A percentile compares a stretch with the other conserved stretches of the same genome.
These are phyloP conservation scores for Rhombomys opimus DNA, from an alignment of 2,113 vertebrate genomes.

Conservation along the genomic window DNA sequence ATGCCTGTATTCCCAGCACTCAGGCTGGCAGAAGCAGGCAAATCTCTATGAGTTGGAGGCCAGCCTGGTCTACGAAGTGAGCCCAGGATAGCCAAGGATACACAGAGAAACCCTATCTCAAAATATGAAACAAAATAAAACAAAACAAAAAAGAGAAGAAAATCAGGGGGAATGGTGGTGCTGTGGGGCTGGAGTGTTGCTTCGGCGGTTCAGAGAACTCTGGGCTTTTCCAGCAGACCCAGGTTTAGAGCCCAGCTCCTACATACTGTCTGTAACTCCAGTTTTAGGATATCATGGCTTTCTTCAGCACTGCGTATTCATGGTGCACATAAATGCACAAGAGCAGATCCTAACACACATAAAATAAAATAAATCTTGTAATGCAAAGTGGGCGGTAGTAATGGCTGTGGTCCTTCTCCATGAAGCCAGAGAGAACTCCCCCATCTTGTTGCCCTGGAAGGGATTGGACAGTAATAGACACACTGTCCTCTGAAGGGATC, in stretches of 20 bases:
- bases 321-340: not conserved
- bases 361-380: not conserved
- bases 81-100: too few relatives aligned
- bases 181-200: not conserved
- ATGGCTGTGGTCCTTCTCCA: not conserved
- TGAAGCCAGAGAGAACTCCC: too few relatives aligned
- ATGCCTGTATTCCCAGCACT: too few relatives aligned
- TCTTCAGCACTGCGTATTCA: not conserved
- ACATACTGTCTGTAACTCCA: not conserved
- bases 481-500: not conserved
- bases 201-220: not conserved
- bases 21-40: too few relatives aligned
- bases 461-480: not conserved
- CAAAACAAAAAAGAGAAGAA: too few relatives aligned
- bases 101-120: too few relatives aligned
- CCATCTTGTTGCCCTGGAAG: fast-evolving
- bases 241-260: not conserved
- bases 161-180: not conserved
- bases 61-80: too few relatives aligned
- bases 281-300: not conserved
- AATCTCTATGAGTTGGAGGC: too few relatives aligned
- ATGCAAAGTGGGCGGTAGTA: not conserved
- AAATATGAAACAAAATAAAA: too few relatives aligned
- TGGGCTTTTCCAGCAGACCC: too few relatives aligned
- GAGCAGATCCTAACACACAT: not conserved